These are phyloP conservation scores for Tichodroma muraria DNA, from an alignment of 2,113 vertebrate species.

Conservation along the genomic window DNA sequence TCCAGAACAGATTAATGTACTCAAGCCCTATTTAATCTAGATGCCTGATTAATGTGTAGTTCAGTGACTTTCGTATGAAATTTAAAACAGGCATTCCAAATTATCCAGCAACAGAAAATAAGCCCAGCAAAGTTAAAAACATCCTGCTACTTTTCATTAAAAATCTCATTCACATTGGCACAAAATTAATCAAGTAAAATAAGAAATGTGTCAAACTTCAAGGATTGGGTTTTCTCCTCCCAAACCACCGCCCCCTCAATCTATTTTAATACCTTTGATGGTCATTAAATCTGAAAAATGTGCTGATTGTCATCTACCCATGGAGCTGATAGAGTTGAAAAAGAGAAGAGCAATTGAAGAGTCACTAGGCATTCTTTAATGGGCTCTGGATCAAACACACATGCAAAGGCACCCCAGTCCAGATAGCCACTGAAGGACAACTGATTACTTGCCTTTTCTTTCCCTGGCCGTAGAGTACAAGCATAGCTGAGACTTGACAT, in stretches of 20 bases:
- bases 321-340: background rate
- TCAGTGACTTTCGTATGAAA: background rate
- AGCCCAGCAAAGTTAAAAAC: background rate
- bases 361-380: background rate
- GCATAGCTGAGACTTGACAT: background rate
- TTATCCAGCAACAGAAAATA: background rate
- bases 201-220: background rate
- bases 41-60: background rate
- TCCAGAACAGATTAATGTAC: background rate
- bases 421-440: background rate
- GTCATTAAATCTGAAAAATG: background rate
- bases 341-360: background rate
- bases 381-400: background rate
- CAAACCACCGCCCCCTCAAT: accelerated
- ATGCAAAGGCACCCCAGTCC: background rate
- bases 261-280: background rate
- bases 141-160: background rate
- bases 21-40: background rate
- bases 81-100: background rate
- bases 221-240: background rate
- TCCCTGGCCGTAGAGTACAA: background rate
- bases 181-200: background rate
- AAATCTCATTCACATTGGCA: background rate
- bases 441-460: background rate
- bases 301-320: background rate